These are phyloP conservation scores for Clarias platycephalus DNA, from an alignment of 2,797 vertebrate genomes.

Conservation along the genomic window DNA sequence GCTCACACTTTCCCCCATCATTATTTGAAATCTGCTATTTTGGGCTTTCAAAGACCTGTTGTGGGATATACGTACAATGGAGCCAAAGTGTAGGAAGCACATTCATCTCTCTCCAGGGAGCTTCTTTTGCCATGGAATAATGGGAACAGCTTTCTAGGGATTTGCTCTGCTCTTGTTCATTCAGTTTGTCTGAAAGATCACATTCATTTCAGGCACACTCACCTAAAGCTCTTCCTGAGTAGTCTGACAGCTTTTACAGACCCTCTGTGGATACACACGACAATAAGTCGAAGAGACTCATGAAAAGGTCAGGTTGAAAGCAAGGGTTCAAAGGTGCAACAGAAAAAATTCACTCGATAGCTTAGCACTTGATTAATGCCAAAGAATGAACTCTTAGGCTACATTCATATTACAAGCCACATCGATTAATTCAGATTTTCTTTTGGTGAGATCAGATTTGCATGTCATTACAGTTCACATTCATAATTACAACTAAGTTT, in stretches of 20 bases:
- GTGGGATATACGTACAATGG: slow-evolving; percentile 31
- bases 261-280: not conserved
- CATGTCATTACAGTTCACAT: too few species aligned
- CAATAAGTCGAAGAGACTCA: not conserved
- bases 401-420: too few species aligned
- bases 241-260: slow-evolving; percentile 1
- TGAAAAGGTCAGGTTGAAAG: not conserved
- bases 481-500: too few species aligned
- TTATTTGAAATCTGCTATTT: slow-evolving; percentile 34
- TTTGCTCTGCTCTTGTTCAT: not conserved
- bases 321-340: not conserved
- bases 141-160: slow-evolving; percentile 15
- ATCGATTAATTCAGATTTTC: too few species aligned
- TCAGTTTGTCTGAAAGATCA: slow-evolving; percentile 2
- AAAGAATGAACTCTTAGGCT: too few species aligned
- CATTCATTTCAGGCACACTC: not conserved
- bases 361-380: not conserved
- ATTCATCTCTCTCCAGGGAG: slow-evolving; percentile 19
- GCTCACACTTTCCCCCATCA: slow-evolving; percentile 26
- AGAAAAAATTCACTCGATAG: not conserved
- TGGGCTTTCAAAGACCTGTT: slow-evolving; percentile 10
- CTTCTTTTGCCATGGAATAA: slow-evolving; percentile 26
- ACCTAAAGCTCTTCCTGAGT: not conserved
- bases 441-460: too few species aligned
- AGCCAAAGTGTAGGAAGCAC: slow-evolving; percentile 20